Percentiles rank a stretch among this genome's conserved stretches.
Conservation (phyloP, 2,113 vertebrate genomes). For the Spheniscus mendiculus region DNA sequence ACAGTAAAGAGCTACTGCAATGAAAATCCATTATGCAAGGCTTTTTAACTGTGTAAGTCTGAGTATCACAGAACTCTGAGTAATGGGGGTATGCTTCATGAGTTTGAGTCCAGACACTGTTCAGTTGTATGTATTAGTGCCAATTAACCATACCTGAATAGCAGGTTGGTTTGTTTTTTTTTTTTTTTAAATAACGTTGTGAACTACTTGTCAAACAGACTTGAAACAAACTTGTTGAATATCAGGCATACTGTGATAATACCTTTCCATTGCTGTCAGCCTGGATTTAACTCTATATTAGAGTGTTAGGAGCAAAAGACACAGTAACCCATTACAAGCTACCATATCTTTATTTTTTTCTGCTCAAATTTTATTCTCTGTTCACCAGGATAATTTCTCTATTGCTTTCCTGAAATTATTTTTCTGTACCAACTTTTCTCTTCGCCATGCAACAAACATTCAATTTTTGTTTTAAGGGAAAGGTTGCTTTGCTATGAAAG, state of each 20-base stretch:
- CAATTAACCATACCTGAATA: background rate
- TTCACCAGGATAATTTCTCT: background rate
- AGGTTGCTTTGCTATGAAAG: background rate
- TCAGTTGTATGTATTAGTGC: background rate
- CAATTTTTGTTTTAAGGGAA: background rate
- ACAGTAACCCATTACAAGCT: background rate
- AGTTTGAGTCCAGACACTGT: background rate
- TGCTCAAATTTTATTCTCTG: background rate
- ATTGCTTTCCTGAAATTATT: background rate
- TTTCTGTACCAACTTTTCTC: background rate
- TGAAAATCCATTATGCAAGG: background rate
- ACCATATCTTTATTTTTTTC: background rate
- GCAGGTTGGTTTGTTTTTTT: background rate
- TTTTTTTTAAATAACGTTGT: background rate
- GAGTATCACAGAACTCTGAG: background rate
- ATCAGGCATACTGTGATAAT: background rate
- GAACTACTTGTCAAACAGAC: background rate
- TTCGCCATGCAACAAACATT: background rate
- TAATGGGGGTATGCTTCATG: background rate
- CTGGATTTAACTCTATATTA: background rate
- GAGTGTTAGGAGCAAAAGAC: background rate
- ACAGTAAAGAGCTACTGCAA: background rate
- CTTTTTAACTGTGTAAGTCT: background rate
- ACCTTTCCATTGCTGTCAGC: background rate
- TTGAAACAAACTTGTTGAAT: background rate